Conservation (phyloP, 2,888 invertebrate genomes). For the Scaptomyza reducta region DNA sequence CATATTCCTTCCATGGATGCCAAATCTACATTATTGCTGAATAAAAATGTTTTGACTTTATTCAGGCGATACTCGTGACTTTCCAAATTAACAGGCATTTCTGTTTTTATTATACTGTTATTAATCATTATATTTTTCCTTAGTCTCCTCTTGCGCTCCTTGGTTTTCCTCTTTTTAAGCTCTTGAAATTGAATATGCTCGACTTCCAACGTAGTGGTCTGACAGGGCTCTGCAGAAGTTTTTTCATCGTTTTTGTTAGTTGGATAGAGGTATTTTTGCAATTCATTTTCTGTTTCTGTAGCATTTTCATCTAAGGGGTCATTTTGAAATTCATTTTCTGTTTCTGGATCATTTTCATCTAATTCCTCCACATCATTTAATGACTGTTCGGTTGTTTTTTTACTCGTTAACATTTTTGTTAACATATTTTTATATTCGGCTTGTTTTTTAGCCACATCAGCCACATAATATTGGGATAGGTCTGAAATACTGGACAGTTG, state of each 20-base stretch:
- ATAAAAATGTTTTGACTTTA: conserved; percentile 4
- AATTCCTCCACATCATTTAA: no score
- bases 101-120: no score
- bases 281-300: no score
- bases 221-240: no score
- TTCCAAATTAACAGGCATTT: not conserved
- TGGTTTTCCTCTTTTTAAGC: not conserved
- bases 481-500: not conserved
- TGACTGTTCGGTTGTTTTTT: no score
- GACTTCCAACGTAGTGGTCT: not conserved
- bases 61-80: not conserved
- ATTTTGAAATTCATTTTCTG: no score
- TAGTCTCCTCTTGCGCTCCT: not conserved
- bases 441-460: not conserved
- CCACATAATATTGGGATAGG: not conserved
- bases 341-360: not conserved
- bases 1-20: conserved; percentile 5
- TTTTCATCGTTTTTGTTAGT: no score
- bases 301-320: no score
- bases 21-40: not conserved
- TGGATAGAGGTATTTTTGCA: no score
- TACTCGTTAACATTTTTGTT: no score
- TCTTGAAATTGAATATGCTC: no score
- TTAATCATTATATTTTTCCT: not conserved
- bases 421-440: not conserved